Percentiles rank a stretch among this genome's conserved stretches.
These are phyloP conservation scores for Aphelenchoides avenae DNA, from an alignment of 1,140 invertebrate species.

Conservation along the genomic window DNA sequence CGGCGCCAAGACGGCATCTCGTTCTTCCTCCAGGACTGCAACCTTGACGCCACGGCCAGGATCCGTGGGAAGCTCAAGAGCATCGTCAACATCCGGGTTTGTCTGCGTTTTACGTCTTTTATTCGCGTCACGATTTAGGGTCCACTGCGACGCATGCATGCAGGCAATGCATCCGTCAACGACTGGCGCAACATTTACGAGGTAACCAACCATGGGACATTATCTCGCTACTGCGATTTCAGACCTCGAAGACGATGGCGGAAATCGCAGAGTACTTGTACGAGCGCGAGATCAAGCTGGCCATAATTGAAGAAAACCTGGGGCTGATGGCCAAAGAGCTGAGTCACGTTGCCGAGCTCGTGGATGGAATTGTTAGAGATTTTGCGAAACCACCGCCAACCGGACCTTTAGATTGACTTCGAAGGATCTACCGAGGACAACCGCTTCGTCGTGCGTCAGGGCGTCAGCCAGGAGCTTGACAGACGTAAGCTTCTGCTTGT, in stretches of 20 bases:
- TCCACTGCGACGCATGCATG: conserved; percentile 34
- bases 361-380: conserved; percentile 25
- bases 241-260: conserved; percentile 38
- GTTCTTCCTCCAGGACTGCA: conserved; percentile 54
- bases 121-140: conserved; percentile 23
- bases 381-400: conserved; percentile 10
- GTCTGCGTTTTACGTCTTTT: neutral
- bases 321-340: conserved; percentile 34
- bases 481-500: conserved; percentile 27
- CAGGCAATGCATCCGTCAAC: conserved; percentile 29
- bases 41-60: conserved; percentile 33
- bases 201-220: conserved; percentile 18
- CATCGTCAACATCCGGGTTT: conserved; percentile 27
- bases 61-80: conserved; percentile 33
- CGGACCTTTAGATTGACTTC: conserved; percentile 47
- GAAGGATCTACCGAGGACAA: conserved; percentile 45
- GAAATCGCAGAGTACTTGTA: conserved; percentile 34
- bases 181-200: conserved; percentile 48
- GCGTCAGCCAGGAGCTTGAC: conserved; percentile 50
- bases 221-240: conserved; percentile 2
- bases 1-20: conserved; percentile 45
- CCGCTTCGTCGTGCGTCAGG: conserved; percentile 50
- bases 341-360: conserved; percentile 10
- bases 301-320: conserved; percentile 38
- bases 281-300: conserved; percentile 31